Percentiles rank a stretch among this genome's conserved stretches.
Conservation (phyloP, 1,140 invertebrate genomes). For the Triops cancriformis region DNA sequence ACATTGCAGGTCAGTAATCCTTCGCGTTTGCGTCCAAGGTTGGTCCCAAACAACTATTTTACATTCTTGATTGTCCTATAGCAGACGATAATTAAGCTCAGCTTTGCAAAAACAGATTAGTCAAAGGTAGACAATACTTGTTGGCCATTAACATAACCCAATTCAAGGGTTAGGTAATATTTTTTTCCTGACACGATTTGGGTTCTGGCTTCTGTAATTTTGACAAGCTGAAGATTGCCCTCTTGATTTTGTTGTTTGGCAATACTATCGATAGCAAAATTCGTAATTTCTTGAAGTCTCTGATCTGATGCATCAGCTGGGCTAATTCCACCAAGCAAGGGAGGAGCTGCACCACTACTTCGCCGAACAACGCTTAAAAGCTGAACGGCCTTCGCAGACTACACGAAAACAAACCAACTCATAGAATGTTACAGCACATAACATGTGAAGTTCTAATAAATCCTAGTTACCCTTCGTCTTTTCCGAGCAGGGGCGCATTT, state of each 20-base stretch:
- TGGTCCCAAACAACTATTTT: constrained; percentile 9
- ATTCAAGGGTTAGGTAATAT: background rate
- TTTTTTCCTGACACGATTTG: background rate
- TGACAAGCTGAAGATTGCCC: background rate
- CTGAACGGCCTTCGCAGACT: background rate
- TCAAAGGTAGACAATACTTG: background rate
- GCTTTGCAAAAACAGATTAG: background rate
- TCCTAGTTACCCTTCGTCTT: background rate
- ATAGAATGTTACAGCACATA: too few species aligned
- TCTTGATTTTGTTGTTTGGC: background rate
- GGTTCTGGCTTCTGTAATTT: background rate
- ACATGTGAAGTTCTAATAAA: background rate
- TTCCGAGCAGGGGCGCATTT: background rate
- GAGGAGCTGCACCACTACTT: background rate
- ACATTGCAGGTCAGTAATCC: background rate
- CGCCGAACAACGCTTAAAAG: background rate
- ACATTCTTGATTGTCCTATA: background rate
- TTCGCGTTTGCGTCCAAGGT: background rate
- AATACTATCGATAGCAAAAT: background rate
- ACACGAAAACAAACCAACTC: background rate
- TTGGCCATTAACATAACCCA: background rate
- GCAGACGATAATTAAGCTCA: background rate
- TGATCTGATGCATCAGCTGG: background rate
- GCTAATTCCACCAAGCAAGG: constrained; percentile 12
- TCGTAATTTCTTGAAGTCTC: background rate